phyloP scores from a whole-genome alignment of 2,888 invertebrate species.

The Tenthredo distinguenda region DNA sequence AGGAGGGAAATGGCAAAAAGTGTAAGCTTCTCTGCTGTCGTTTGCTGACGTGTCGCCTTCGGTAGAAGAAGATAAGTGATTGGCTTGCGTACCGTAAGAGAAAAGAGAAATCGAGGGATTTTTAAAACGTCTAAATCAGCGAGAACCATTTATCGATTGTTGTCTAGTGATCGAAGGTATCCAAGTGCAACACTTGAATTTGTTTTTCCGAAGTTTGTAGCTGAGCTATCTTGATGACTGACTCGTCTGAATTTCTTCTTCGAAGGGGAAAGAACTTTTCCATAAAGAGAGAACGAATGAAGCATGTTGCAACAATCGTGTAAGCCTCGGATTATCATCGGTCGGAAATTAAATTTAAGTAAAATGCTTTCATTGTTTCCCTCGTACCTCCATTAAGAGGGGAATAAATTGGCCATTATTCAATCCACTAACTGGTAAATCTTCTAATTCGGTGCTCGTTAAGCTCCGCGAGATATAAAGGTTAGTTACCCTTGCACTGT shows the following conservation, averaged over 20 bases:
- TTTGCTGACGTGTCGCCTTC: conserved; percentile 1
- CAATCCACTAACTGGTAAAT: neutral
- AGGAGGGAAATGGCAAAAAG: conserved; percentile 3
- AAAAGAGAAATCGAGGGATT: conserved; percentile 18
- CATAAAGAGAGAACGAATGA: neutral
- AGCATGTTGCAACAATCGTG: neutral
- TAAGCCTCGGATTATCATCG: neutral
- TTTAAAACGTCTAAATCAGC: neutral
- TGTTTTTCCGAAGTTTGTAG: neutral
- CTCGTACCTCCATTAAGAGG: neutral
- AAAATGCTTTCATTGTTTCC: neutral
- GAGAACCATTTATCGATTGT: conserved; percentile 16
- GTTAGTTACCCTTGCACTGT: neutral
- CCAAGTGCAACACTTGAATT: neutral
- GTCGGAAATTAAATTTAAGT: neutral
- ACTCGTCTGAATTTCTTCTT: neutral
- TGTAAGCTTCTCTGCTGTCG: conserved; percentile 22
- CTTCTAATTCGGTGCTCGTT: conserved; percentile 35
- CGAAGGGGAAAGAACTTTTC: neutral
- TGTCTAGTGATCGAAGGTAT: neutral
- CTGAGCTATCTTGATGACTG: neutral
- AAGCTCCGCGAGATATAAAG: neutral
- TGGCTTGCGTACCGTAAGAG: neutral
- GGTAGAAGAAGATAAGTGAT: conserved; percentile 34
- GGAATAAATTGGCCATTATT: conserved; percentile 23